Percentiles rank a stretch among this genome's conserved stretches.
phyloP scores from a whole-genome alignment of 2,888 invertebrate genomes.

The Amphipoea lucens region DNA sequence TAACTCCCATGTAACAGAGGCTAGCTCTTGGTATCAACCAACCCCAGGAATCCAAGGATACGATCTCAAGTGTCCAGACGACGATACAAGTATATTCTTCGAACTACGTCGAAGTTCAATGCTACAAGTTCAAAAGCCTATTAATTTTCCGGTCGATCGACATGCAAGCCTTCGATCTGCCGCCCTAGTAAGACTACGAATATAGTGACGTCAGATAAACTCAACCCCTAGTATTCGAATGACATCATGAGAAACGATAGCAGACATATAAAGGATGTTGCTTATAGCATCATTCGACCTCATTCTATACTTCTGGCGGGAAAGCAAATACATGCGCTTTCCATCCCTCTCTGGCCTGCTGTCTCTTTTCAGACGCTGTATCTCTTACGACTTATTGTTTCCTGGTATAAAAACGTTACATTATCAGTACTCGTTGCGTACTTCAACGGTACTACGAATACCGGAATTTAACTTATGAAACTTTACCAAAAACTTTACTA shows the following conservation, averaged over 20 bases:
- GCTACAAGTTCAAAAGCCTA: background rate
- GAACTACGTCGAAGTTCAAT: background rate
- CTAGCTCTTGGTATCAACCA: too few species aligned
- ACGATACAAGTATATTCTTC: background rate
- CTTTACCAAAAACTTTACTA: background rate
- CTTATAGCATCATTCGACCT: background rate
- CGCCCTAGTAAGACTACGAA: background rate
- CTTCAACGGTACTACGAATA: background rate
- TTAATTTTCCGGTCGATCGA: conserved; percentile 8
- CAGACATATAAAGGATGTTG: background rate
- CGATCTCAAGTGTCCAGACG: background rate
- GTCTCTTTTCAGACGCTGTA: background rate
- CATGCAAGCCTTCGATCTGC: background rate
- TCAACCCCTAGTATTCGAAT: background rate
- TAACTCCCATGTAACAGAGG: too few species aligned
- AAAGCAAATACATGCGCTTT: background rate
- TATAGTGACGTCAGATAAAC: conserved; percentile 10
- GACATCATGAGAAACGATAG: background rate
- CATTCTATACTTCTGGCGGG: background rate
- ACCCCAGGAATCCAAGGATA: background rate
- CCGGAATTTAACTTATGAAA: background rate
- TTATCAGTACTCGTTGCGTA: background rate
- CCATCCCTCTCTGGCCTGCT: background rate
- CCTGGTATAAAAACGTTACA: background rate
- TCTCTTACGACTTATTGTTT: background rate